Percentiles rank a stretch among this genome's conserved stretches.
Conservation (phyloP, 1,140 invertebrate species). For the Oryzaephilus surinamensis region DNA sequence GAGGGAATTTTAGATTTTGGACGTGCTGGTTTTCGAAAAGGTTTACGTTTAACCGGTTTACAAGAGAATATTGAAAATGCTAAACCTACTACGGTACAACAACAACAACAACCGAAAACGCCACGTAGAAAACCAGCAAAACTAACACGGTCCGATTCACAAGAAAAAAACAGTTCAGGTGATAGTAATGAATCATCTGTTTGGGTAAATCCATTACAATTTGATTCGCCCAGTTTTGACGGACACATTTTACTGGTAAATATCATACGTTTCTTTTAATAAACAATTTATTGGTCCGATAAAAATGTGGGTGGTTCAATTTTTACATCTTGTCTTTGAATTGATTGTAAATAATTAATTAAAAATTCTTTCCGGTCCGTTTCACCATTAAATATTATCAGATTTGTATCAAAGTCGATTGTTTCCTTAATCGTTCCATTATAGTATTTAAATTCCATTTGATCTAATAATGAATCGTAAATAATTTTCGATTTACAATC, state of each 20-base stretch:
- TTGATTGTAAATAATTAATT: no score
- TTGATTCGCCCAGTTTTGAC: no score
- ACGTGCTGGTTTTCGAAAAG: slow-evolving; percentile 45
- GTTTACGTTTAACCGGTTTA: slow-evolving; percentile 43
- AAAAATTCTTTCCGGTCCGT: no score
- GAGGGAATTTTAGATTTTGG: slow-evolving; percentile 47
- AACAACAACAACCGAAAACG: neutral
- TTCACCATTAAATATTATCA: slow-evolving; percentile 14
- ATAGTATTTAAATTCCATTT: slow-evolving; percentile 35
- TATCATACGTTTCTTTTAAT: no score
- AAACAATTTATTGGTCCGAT: no score
- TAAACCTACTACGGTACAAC: slow-evolving; percentile 7
- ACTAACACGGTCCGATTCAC: neutral
- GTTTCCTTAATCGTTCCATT: slow-evolving; percentile 28
- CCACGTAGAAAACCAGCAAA: slow-evolving; percentile 4
- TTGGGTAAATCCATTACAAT: slow-evolving; percentile 9
- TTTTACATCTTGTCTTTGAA: no score
- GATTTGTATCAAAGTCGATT: slow-evolving; percentile 15
- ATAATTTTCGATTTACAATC: slow-evolving; percentile 27
- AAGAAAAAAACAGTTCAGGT: slow-evolving; percentile 5
- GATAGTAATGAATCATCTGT: slow-evolving; percentile 5
- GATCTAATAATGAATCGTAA: slow-evolving; percentile 22
- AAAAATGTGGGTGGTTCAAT: no score
- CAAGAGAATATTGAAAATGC: slow-evolving; percentile 39
- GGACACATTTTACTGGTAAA: no score